Evolutionary conservation across 2,888 invertebrate genomes (phyloP).

Genomic region (Drosophila parthenogenetica): DNA sequence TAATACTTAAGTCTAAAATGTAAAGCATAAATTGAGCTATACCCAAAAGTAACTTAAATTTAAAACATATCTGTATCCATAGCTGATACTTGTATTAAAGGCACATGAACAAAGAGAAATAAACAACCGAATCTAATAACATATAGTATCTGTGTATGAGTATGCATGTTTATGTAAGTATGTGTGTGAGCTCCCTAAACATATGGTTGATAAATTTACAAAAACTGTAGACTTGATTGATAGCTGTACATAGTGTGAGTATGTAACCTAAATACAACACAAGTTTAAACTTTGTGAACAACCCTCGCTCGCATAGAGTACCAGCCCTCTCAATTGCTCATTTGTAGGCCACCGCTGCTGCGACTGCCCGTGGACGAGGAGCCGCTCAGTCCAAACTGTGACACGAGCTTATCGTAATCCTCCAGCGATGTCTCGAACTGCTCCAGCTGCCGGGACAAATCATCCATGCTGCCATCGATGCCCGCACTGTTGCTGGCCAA

Average conservation of each 20-base stretch:
- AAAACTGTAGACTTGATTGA: slow-evolving; percentile 42
- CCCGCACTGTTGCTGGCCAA: slow-evolving; percentile 40
- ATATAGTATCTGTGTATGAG: slow-evolving; percentile 9
- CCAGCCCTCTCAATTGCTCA: slow-evolving; percentile 72
- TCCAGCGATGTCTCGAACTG: slow-evolving; percentile 85
- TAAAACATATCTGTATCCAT: not conserved
- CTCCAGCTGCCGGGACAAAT: slow-evolving; percentile 84
- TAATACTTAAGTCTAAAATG: slow-evolving; percentile 18
- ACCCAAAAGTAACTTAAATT: slow-evolving; percentile 4
- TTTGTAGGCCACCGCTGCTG: slow-evolving; percentile 81
- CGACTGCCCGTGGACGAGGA: slow-evolving; percentile 83
- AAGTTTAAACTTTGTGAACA: slow-evolving; percentile 27
- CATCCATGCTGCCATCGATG: slow-evolving; percentile 75
- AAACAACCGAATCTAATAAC: slow-evolving; percentile 53
- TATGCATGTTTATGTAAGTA: slow-evolving; percentile 23
- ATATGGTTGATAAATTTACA: slow-evolving; percentile 31
- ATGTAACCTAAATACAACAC: slow-evolving; percentile 46
- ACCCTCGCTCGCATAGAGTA: slow-evolving; percentile 8
- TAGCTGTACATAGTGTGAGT: not conserved
- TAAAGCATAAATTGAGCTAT: slow-evolving; percentile 12
- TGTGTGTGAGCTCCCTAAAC: slow-evolving; percentile 8
- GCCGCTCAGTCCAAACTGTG: slow-evolving; percentile 81
- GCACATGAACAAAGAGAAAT: slow-evolving; percentile 73
- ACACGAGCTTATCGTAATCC: slow-evolving; percentile 85
- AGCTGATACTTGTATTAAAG: slow-evolving; percentile 40